Base-by-base conservation (phyloP, 2,888 invertebrate species). In the Troglohyphantes excavatus region DNA sequence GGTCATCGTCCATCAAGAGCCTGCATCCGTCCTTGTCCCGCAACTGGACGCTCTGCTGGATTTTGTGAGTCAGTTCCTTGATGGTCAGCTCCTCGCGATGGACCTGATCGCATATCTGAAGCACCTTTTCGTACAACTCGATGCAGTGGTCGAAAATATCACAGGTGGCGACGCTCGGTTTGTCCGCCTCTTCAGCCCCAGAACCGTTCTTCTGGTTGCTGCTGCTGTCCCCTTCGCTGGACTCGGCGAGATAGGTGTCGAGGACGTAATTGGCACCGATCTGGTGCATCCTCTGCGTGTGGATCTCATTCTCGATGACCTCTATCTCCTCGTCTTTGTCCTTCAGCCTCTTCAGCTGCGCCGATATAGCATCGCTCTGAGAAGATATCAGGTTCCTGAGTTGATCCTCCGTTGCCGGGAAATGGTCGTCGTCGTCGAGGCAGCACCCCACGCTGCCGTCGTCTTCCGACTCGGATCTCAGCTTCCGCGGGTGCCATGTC, bases 321-420 rank as follows among this genome's bases (percentile, higher is more conserved):
- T 96, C 96, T 92, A 97, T 97, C 92, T 96, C 95, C 92, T 96
- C 95, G 93, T 97, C 97, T 93, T 96, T 96, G 92, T 96, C 96
- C 39, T 93, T 93, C 9, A 94, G 92, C 92, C 96, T 93, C 26
- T 93, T 92, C 82, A 93, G 91, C 91, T 94, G 93, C 13, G 93
- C 93, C 91, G 94, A 94, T 83, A 95, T 95, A 61, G 95, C 95
- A 93, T 95, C 95, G 33, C 95, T 95, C 93, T 95, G 95, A 0
- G 94, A 94, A 70, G 95, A 93, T 85, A 95, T 95, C 90, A 91
- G 90, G 61, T 91, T 91, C 91, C 95, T 93, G 76, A 95, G 92
- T 91, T 94, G 94, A 91, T 95, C 95, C 89, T 95, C 94, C 92
- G 92, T 94, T 92, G 93, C 94, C 0, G 90, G 90, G 29, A 90